phyloP scores from a whole-genome alignment of 2,797 vertebrate genomes.

The Allobates femoralis region DNA sequence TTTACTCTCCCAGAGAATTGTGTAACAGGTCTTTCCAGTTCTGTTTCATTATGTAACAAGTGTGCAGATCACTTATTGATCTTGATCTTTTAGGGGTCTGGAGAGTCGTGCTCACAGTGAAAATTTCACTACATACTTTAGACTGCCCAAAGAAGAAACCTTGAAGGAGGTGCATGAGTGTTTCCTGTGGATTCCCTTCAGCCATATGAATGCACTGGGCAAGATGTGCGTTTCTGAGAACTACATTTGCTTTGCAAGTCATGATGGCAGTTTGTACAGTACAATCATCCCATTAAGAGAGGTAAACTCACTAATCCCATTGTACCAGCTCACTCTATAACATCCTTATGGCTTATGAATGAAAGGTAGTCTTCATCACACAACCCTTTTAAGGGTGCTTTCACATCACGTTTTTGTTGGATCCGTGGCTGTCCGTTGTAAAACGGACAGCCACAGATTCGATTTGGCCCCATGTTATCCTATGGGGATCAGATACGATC shows the following conservation, averaged over 20 bases:
- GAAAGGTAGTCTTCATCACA: too few relatives aligned
- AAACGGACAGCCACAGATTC: too few relatives aligned
- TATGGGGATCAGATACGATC: too few relatives aligned
- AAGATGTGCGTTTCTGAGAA: constrained; percentile 96
- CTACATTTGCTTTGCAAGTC: constrained; percentile 95
- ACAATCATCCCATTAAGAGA: constrained; percentile 91
- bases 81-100: constrained; percentile 80
- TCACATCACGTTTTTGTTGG: too few relatives aligned
- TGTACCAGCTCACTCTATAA: too few relatives aligned
- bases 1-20: neutral
- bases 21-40: neutral
- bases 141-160: constrained; percentile 90
- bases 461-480: too few relatives aligned
- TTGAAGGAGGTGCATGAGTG: constrained; percentile 92
- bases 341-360: too few relatives aligned
- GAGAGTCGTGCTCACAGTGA: constrained; percentile 90
- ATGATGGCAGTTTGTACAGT: constrained; percentile 90
- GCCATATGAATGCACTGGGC: constrained; percentile 87
- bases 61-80: constrained; percentile 53
- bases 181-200: constrained; percentile 94
- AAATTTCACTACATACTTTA: constrained; percentile 90
- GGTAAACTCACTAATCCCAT: constrained; percentile 73
- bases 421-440: too few relatives aligned
- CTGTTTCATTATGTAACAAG: neutral
- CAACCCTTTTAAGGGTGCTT: too few relatives aligned